A percentile compares a stretch with the other conserved stretches of the same genome.
These are phyloP conservation scores for Scleropages formosus DNA, from an alignment of 2,797 vertebrate species.

Conservation along the genomic window DNA sequence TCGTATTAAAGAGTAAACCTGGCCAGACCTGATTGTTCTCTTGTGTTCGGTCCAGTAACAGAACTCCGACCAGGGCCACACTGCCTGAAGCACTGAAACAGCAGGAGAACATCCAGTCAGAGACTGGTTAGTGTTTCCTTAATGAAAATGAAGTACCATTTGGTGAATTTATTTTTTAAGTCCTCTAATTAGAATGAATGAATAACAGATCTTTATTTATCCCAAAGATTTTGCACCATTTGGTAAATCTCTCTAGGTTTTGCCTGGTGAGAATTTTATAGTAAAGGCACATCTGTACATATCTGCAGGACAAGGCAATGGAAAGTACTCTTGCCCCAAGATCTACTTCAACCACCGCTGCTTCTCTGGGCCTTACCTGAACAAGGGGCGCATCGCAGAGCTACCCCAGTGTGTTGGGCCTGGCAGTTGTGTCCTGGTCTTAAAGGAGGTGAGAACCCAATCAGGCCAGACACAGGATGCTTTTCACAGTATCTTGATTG, in stretches of 20 bases:
- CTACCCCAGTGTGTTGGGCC: slow-evolving; percentile 94
- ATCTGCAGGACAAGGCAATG: slow-evolving; percentile 78
- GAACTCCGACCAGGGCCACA: slow-evolving; percentile 61
- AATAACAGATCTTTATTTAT: no score
- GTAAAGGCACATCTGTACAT: no score
- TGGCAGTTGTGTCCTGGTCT: slow-evolving; percentile 94
- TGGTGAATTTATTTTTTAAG: no score
- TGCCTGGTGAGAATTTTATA: no score
- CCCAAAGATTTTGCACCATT: no score
- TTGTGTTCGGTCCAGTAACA: slow-evolving; percentile 45
- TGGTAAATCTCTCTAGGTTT: no score
- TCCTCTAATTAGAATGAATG: no score
- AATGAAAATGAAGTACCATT: no score
- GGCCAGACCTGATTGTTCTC: background rate
- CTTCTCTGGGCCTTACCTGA: slow-evolving; percentile 97
- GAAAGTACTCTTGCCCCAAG: slow-evolving; percentile 96
- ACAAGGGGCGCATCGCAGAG: slow-evolving; percentile 97
- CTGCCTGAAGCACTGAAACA: slow-evolving; percentile 68
- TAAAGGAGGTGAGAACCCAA: slow-evolving; percentile 84
- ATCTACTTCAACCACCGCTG: slow-evolving; percentile 99
- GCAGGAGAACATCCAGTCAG: slow-evolving; percentile 64
- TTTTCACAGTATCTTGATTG: background rate
- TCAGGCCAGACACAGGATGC: background rate
- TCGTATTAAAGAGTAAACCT: background rate
- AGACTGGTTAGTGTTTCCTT: slow-evolving; percentile 59